Conservation (phyloP, 2,888 invertebrate species). For the Thereva unica region DNA sequence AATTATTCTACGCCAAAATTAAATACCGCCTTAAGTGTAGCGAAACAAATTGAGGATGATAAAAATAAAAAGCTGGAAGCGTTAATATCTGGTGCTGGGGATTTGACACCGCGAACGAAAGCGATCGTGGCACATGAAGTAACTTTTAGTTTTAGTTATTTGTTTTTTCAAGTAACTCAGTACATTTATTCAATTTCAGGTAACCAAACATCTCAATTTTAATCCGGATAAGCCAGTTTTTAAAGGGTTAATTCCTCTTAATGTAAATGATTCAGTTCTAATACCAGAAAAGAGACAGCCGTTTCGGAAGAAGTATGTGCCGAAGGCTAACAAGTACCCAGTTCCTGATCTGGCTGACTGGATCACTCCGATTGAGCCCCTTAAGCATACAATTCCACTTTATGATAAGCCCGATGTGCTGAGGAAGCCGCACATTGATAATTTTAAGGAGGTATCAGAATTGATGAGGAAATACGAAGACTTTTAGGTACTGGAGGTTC, state of each 20-base stretch:
- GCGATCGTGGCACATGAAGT: conserved; percentile 49
- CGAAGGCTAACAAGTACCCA: conserved; percentile 38
- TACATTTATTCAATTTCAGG: conserved; percentile 41
- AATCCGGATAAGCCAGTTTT: conserved; percentile 46
- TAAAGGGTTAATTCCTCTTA: conserved; percentile 49
- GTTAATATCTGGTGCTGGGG: conserved; percentile 9
- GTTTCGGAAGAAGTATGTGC: conserved; percentile 40
- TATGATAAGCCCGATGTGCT: conserved; percentile 12
- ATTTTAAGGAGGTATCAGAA: conserved; percentile 29
- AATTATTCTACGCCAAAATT: conserved; percentile 46
- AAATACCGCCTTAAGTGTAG: conserved; percentile 46
- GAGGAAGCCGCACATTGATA: conserved; percentile 20
- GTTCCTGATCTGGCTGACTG: conserved; percentile 49
- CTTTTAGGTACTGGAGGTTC: conserved; percentile 1
- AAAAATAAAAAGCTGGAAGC: conserved; percentile 34
- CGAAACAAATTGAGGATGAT: conserved; percentile 44
- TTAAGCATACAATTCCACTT: conserved; percentile 43
- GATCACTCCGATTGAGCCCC: conserved; percentile 45
- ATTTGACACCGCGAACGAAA: conserved; percentile 47
- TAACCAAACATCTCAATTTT: conserved; percentile 52
- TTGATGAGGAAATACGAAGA: conserved; percentile 32
- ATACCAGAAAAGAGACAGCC: conserved; percentile 41
- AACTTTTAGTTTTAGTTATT: conserved; percentile 3
- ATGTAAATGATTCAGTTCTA: conserved; percentile 50
- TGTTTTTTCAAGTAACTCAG: background rate